A percentile compares a stretch with the other conserved stretches of the same genome.
Evolutionary conservation across 2,797 vertebrate species (phyloP).

Genomic region (Takifugu rubripes): DNA sequence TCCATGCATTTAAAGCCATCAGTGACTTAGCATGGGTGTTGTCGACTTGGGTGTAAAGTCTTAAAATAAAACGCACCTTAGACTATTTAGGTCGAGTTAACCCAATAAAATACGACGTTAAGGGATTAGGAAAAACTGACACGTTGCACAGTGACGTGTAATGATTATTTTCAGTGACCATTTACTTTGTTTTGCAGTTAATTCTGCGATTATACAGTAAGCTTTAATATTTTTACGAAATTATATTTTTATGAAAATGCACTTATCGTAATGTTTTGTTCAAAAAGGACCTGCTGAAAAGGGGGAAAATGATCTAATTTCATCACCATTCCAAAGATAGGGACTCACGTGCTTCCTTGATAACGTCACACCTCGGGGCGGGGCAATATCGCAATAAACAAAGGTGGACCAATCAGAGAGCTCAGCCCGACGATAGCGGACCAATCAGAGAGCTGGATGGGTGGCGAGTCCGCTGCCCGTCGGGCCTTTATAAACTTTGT

Average conservation of each 20-base stretch:
- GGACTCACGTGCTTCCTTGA: constrained; percentile 62
- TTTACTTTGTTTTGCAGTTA: no score
- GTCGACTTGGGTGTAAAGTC: background rate
- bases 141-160: no score
- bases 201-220: no score
- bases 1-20: no score
- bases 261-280: background rate
- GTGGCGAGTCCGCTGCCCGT: background rate
- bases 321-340: background rate
- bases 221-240: no score
- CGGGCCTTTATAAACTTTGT: constrained; percentile 62
- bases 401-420: background rate
- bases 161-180: no score
- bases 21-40: background rate
- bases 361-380: constrained; percentile 26
- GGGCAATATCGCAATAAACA: constrained; percentile 6
- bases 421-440: background rate
- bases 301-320: background rate
- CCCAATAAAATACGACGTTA: background rate
- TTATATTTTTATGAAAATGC: no score
- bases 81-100: background rate
- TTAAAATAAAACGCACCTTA: background rate
- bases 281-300: background rate
- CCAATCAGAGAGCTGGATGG: constrained; percentile 61
- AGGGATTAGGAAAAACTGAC: background rate